A percentile compares a stretch with the other conserved stretches of the same genome.
These are phyloP conservation scores for Ranitomeya variabilis DNA, from an alignment of 2,113 vertebrate species.

Conservation along the genomic window DNA sequence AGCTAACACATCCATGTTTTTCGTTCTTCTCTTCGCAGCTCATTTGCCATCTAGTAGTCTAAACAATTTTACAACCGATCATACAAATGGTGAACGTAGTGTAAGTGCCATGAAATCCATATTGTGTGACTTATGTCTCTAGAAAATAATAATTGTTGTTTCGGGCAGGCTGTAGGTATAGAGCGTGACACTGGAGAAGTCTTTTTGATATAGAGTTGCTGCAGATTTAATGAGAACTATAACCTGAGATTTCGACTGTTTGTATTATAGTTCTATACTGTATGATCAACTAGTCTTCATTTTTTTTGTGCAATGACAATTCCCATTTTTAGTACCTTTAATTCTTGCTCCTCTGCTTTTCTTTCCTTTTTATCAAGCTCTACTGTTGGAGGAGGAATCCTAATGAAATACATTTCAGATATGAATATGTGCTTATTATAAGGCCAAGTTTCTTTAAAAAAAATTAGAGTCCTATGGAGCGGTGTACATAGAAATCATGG, in stretches of 20 bases:
- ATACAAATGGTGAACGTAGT: constrained; percentile 34
- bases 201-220: background rate
- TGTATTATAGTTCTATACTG: background rate
- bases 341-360: too few species aligned
- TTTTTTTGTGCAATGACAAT: background rate
- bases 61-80: constrained; percentile 36
- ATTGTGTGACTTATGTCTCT: constrained; percentile 2
- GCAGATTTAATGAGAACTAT: background rate
- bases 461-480: too few species aligned
- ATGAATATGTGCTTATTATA: too few species aligned
- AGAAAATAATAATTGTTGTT: constrained; percentile 32
- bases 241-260: background rate
- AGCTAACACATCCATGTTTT: constrained; percentile 24
- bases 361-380: too few species aligned
- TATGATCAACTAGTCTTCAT: background rate
- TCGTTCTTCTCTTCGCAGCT: constrained; percentile 35
- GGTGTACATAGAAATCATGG: too few species aligned
- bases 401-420: too few species aligned
- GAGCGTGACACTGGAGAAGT: background rate
- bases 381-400: too few species aligned
- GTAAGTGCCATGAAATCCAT: constrained; percentile 21
- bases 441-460: too few species aligned
- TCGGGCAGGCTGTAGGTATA: background rate
- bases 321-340: background rate
- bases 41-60: constrained; percentile 46